Evolutionary conservation across 2,888 invertebrate species (phyloP), one percentile per base, ranked within the genome.

Genomic region (Euspilapteryx auroguttella): DNA sequence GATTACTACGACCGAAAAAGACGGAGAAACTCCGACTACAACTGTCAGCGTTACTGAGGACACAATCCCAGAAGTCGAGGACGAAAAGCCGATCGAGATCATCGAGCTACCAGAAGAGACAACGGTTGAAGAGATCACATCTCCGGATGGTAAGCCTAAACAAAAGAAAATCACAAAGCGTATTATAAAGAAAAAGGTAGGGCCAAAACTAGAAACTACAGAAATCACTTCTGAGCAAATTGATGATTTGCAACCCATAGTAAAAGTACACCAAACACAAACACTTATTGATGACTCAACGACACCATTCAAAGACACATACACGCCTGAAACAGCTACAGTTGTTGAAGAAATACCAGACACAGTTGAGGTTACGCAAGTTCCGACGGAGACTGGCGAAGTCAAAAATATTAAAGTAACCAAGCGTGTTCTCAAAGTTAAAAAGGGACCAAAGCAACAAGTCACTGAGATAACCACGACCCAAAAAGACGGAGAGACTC

Each of bases 1-100:
- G 40, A 55, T 55, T 20, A 45, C 55, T 5, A 71, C 73, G 20
- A 48, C 58, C 17, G 49, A 62, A 30, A 49, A 49, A 32, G 48
- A 54, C 10, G 49, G 44, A 12, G 42, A 51, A 20, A 38, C 37
- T 8, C 57, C 64, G 0, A 35, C 47, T 2, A 49, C 48, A 0
- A 51, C 47, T 26, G 40, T 30, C 30, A 36, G 35, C 29, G 44
- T 52, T 21, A 42, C 37, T 12, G 47, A 49, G 37, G 40, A 28
- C 39, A 39, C 32, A 3, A 40, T 56, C 2, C n/a, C 22, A 3
- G 25, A 22, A 49, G 56, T 32, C 51, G 39, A 48, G 27, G 37
- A 34, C 13, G 39, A 41, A 27, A 43, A 39, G 4, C 33, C 35
- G 0, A 21, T 33, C 12, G 24, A 24, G 10, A 28, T 34, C 2